Evolutionary conservation across 2,113 vertebrate species (phyloP), one percentile per base, ranked within the genome.

Genomic region (Colinus virginianus): DNA sequence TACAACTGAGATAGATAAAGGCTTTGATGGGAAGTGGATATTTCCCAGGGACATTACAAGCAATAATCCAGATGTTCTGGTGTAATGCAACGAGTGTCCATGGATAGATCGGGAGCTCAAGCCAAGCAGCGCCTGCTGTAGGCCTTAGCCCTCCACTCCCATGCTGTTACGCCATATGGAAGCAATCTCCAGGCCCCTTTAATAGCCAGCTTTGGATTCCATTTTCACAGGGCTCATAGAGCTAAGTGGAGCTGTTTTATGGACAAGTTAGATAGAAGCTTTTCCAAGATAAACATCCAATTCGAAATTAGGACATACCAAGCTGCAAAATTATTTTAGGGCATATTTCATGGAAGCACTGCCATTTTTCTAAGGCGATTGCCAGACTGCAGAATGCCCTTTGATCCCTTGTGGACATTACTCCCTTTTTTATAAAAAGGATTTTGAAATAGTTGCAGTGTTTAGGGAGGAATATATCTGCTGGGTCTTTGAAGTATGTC

Each of bases 201-300:
- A 99, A 99, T 98, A 98, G 98, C 98, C 98, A 98, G 99, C 97
- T 97, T 98, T 98, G 98, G 98, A 98, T 98, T 98, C 98, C 98
- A 97, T 99, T 99, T 99, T 98, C 98, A 98, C 98, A 99, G 98
- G 98, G 98, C 98, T 99, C 98, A 98, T 97, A 98, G 98, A 98
- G 98, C 99, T 99, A 99, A 99, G 98, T 98, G 98, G 98, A 98
- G 98, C 98, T 99, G 98, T 98, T 99, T 99, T 99, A 99, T 98
- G 99, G 98, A 99, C 98, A 98, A 98, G 98, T 98, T 98, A 99
- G 98, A 99, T 99, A 99, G 98, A 99, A 99, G 98, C 98, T 97
- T 98, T 98, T 99, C 99, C 99, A 99, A 99, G 98, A 99, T 99
- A 99, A 99, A 99, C 99, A 99, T 98, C 98, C 98, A 97, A 97